Conservation (phyloP, 2,888 invertebrate species). For the Hedychridium roseum region DNA sequence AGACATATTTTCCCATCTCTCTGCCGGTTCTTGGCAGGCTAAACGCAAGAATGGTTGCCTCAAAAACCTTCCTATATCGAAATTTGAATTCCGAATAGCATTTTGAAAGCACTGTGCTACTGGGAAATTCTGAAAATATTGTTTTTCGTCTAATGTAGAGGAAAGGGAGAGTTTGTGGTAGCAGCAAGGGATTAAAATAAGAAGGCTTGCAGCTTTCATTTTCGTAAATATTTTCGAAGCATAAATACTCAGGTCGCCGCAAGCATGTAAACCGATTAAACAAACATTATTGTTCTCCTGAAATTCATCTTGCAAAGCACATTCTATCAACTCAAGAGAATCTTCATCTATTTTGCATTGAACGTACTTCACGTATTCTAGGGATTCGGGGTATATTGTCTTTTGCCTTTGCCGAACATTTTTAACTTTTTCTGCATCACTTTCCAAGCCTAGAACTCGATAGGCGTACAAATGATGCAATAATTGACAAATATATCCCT, state of each 20-base stretch:
- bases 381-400: constrained; percentile 67
- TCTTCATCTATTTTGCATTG: constrained; percentile 68
- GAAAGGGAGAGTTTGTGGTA: constrained; percentile 75
- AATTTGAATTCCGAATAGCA: constrained; percentile 50
- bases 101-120: constrained; percentile 67
- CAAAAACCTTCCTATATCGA: constrained; percentile 64
- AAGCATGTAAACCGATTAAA: constrained; percentile 77
- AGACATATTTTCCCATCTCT: constrained; percentile 66
- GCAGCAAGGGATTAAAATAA: constrained; percentile 81
- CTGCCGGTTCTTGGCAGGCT: constrained; percentile 74
- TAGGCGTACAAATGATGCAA: constrained; percentile 69
- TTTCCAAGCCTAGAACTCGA: constrained; percentile 75
- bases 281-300: constrained; percentile 56
- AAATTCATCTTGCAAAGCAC: constrained; percentile 62
- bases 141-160: constrained; percentile 21
- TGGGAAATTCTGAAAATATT: constrained; percentile 73
- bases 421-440: constrained; percentile 67
- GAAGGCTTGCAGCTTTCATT: constrained; percentile 66
- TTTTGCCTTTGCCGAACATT: constrained; percentile 69
- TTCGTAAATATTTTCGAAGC: constrained; percentile 73
- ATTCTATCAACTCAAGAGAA: constrained; percentile 65
- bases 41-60: constrained; percentile 75
- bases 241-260: constrained; percentile 77
- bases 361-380: constrained; percentile 68
- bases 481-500: constrained; percentile 80